Conservation (phyloP, 2,113 vertebrate genomes). For the Zapornia atra region DNA sequence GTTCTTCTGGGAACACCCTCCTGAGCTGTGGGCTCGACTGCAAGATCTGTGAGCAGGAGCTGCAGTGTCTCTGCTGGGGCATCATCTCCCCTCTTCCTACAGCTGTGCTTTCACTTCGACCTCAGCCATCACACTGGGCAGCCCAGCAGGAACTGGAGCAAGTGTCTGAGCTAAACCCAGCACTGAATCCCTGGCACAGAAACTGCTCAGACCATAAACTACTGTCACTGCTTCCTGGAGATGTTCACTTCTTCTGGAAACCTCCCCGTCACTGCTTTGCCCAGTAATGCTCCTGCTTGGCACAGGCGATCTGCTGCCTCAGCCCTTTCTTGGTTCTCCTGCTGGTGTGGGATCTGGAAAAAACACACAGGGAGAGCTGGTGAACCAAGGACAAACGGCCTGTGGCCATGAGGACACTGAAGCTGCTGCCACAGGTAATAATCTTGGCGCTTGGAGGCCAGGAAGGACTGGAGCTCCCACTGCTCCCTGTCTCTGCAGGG, state of each 20-base stretch:
- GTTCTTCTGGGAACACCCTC: background rate
- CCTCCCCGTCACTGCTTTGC: background rate
- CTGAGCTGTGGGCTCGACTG: background rate
- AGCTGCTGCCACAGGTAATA: background rate
- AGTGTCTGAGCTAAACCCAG: background rate
- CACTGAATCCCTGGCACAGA: background rate
- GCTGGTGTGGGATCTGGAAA: background rate
- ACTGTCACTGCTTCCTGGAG: background rate
- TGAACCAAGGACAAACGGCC: background rate
- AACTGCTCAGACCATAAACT: background rate
- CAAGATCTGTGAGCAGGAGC: background rate
- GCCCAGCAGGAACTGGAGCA: background rate
- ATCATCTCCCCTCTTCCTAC: background rate
- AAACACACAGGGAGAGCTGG: background rate
- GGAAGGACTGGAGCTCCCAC: background rate
- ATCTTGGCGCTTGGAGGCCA: background rate
- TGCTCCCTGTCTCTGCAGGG: background rate
- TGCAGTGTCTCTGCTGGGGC: background rate
- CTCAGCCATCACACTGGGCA: background rate
- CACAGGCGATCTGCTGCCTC: background rate
- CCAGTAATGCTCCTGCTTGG: background rate
- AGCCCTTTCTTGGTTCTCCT: background rate
- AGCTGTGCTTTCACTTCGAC: background rate
- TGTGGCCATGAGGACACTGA: background rate
- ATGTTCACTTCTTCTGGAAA: background rate